phyloP scores from a whole-genome alignment of 2,113 vertebrate species.

The Pao palembangensis region DNA sequence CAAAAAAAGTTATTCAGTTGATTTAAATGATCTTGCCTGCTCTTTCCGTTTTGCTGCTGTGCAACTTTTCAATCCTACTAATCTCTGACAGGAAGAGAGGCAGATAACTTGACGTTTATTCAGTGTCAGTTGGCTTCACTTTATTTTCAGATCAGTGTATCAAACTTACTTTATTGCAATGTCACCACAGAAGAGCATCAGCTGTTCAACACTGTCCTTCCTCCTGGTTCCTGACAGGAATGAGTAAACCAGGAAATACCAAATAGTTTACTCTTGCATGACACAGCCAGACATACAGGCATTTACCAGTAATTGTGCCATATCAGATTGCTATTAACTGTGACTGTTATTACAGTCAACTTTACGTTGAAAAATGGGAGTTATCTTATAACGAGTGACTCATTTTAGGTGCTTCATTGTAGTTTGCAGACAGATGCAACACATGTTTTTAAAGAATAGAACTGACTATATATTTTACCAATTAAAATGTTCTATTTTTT shows the following conservation, averaged over 20 bases:
- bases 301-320: no score
- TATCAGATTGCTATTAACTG: no score
- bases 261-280: neutral
- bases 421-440: no score
- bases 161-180: neutral
- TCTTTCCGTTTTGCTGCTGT: neutral
- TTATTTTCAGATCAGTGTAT: neutral
- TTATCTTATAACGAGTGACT: no score
- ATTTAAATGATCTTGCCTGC: neutral
- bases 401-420: no score
- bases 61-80: neutral
- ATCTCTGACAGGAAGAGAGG: neutral
- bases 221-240: neutral
- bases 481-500: no score
- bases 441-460: no score
- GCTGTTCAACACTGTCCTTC: no score
- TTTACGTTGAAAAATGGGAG: no score
- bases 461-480: no score
- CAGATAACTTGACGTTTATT: neutral
- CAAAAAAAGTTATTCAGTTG: neutral
- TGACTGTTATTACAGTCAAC: no score
- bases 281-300: neutral
- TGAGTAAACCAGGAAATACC: neutral
- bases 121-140: neutral
- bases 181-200: neutral